Evolutionary conservation across 2,888 invertebrate genomes (phyloP).

Genomic region (Hirtodrosophila trivittata): DNA sequence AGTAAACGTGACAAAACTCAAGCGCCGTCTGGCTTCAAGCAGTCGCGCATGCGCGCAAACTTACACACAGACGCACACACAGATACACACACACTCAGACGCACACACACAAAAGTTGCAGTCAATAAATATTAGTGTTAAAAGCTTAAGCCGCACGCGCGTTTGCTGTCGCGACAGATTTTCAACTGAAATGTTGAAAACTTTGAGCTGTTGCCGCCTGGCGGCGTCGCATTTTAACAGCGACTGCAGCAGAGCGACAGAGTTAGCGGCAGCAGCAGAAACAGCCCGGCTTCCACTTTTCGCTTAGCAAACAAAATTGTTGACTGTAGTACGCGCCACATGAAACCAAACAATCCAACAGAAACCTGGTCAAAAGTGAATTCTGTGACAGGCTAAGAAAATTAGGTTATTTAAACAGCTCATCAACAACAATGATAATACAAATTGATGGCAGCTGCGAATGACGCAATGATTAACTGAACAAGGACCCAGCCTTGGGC

Average conservation of each 20-base stretch:
- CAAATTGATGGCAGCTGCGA: conserved; percentile 2
- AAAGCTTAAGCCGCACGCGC: conserved; percentile 66
- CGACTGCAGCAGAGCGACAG: conserved; percentile 30
- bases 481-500: conserved; percentile 66
- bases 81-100: conserved; percentile 9
- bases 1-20: conserved; percentile 48
- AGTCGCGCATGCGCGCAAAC: conserved; percentile 29
- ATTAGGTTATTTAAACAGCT: neutral
- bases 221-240: conserved; percentile 31
- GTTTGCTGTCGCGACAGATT: conserved; percentile 76
- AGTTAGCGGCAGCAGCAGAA: conserved; percentile 18
- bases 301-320: conserved; percentile 65
- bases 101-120: conserved; percentile 22
- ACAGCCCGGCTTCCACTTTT: conserved; percentile 55
- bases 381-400: conserved; percentile 8
- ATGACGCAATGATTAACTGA: conserved; percentile 40
- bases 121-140: conserved; percentile 59
- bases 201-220: conserved; percentile 42
- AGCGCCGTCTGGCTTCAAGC: conserved; percentile 26
- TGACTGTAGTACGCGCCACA: too few species aligned
- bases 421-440: conserved; percentile 5
- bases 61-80: conserved; percentile 6
- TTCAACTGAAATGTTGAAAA: conserved; percentile 61
- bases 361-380: conserved; percentile 11
- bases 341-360: conserved; percentile 20